Evolutionary conservation across 1,140 invertebrate species (phyloP), one percentile per base, ranked within the genome.

Genomic region (Cheumatopsyche charites): DNA sequence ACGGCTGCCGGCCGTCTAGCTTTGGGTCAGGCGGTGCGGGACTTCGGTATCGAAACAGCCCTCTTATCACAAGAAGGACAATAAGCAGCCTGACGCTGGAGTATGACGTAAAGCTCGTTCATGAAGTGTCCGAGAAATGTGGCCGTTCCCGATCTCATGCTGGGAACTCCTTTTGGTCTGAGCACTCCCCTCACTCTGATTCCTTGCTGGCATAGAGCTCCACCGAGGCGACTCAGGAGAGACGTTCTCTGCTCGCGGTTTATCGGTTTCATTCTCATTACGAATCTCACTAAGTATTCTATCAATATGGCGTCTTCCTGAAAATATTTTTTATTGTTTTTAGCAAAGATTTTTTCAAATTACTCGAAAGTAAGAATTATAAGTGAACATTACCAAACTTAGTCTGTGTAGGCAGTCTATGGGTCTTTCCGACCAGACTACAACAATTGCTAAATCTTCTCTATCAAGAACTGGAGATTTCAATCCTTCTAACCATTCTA

Each of bases 271-370:
- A 93, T 80, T 71, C 90, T 87, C 12, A 85, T 87, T 11, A 92
- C 77, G 77, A 93, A 91, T 45, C 88, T 84, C 4, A 92, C 80
- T n/a, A 93, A 78, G 79, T 93, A 93, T 79, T 93, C 91, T 13
- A 92, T 74, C 1, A 91, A 84, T 73, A 88, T 90, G 47, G 87
- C 85, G 45, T 86, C 86, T 65, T 85, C 88, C 84, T 91, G 80
- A 41, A 86, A 83, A 49, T 25, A 12, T 7, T 25, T 2, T 42
- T 17, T 2, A 42, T 15, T 63, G n/a, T 63, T 42, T 15, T 17
- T 36, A 3, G 4, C 26, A 7, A 15, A 26, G 19, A 13, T 63
- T 25, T 6, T 45, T 1, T 62, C 21, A 62, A 62, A 73, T 15
- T 25, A 21, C 11, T 41, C 36, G 11, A 11, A 42, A 15, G 5